Conservation (phyloP, 2,113 vertebrate species). For the Clarias macrocephalus region DNA sequence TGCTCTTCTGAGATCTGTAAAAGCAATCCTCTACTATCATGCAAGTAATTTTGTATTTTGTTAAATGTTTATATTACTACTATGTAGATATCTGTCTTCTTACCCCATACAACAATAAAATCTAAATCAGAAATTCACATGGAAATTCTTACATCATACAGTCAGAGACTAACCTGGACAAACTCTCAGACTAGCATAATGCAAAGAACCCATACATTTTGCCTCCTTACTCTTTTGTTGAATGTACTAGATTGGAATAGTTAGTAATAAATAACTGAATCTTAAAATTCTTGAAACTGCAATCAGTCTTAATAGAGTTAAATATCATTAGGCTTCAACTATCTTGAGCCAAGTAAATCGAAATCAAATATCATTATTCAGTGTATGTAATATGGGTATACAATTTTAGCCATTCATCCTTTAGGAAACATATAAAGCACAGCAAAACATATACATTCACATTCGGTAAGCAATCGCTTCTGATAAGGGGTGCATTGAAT, state of each 20-base stretch:
- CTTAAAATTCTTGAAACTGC: not conserved
- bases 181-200: not conserved
- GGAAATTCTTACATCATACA: not conserved
- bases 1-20: not conserved
- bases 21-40: not conserved
- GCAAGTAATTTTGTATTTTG: not conserved
- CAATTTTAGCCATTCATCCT: not conserved
- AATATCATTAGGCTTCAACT: not conserved
- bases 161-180: not conserved
- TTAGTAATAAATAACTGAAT: not conserved
- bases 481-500: too few relatives aligned
- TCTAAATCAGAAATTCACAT: not conserved
- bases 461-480: not conserved
- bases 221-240: not conserved
- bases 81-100: not conserved
- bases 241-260: not conserved
- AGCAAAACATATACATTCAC: not conserved
- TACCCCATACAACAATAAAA: not conserved
- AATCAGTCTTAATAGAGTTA: not conserved
- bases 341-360: not conserved
- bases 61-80: not conserved
- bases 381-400: not conserved
- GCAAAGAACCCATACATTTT: not conserved
- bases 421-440: not conserved
- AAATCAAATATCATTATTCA: not conserved